Evolutionary conservation across 2,888 invertebrate species (phyloP).

Genomic region (Pogonocherus hispidulus): DNA sequence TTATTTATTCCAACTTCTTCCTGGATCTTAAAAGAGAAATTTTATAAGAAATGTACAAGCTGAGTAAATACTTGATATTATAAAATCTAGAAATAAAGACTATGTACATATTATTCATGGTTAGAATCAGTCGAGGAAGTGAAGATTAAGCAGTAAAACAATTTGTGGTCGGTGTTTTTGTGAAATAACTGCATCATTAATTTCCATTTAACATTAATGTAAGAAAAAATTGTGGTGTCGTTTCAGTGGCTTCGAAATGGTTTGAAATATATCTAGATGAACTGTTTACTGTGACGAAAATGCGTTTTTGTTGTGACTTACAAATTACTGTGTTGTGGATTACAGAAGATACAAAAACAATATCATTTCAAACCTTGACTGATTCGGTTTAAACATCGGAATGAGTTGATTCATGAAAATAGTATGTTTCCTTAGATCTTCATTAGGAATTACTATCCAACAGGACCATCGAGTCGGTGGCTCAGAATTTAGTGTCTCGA

Average conservation of each 20-base stretch:
- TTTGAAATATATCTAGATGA: background rate
- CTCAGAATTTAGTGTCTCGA: too few species aligned
- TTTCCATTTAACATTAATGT: background rate
- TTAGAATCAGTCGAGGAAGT: background rate
- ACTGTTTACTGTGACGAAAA: background rate
- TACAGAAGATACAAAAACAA: background rate
- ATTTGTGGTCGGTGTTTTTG: background rate
- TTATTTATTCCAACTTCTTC: background rate
- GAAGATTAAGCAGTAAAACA: background rate
- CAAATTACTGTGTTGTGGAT: background rate
- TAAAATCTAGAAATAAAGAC: background rate
- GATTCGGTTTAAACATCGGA: too few species aligned
- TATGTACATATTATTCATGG: background rate
- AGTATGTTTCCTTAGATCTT: too few species aligned
- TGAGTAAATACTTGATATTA: background rate
- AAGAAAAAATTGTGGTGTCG: slow-evolving; percentile 4
- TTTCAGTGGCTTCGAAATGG: background rate
- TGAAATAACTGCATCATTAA: background rate
- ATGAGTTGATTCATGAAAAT: too few species aligned
- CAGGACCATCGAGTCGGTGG: too few species aligned
- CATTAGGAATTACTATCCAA: too few species aligned
- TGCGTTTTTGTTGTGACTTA: background rate
- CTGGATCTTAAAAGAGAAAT: background rate
- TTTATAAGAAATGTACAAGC: background rate
- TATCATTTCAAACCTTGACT: too few species aligned